A percentile compares a stretch with the other conserved stretches of the same genome.
phyloP scores from a whole-genome alignment of 2,888 invertebrate species.

The Julus scanicus region DNA sequence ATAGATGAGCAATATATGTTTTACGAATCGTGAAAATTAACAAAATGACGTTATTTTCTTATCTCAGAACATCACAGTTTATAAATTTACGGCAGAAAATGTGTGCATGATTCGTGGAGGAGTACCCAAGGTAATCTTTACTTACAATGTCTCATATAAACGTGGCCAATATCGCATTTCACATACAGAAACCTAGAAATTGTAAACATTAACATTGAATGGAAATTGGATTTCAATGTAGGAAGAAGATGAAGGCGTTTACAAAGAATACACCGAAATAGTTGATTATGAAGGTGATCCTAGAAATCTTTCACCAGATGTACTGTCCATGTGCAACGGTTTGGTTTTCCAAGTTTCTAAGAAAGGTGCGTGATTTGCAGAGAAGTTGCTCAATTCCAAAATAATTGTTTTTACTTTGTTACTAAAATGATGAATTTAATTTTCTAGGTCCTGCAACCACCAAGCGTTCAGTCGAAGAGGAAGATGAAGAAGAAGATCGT shows the following conservation, averaged over 20 bases:
- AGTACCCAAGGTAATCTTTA: background rate
- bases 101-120: background rate
- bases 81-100: background rate
- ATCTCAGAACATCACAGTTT: background rate
- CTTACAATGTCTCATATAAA: background rate
- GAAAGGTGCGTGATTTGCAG: background rate
- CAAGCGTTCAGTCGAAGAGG: background rate
- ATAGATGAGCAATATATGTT: no score
- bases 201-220: background rate
- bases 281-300: background rate
- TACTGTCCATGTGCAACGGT: background rate
- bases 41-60: background rate
- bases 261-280: background rate
- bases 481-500: conserved; percentile 42
- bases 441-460: background rate
- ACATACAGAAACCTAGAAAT: background rate
- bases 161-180: background rate
- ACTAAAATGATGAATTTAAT: background rate
- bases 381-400: background rate
- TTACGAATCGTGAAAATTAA: no score
- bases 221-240: background rate
- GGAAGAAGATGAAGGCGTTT: background rate
- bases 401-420: background rate
- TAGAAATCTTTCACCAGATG: background rate
- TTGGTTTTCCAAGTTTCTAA: background rate